phyloP scores from a whole-genome alignment of 1,140 invertebrate species.

The Scylla paramamosain region DNA sequence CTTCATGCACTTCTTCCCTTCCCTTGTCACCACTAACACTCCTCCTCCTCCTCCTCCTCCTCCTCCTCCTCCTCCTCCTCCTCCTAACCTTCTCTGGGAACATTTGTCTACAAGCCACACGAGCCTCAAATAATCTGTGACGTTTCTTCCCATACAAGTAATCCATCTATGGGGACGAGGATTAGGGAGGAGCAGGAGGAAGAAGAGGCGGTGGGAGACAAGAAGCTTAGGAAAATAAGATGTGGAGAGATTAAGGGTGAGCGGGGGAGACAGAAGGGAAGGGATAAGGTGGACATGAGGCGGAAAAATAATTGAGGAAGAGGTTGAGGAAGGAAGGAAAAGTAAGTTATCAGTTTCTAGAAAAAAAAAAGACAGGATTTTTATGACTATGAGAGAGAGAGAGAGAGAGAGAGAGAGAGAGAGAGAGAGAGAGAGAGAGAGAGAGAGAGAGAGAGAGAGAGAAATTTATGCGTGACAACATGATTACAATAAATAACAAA shows the following conservation, averaged over 20 bases:
- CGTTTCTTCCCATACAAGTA: neutral
- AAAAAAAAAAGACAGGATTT: neutral
- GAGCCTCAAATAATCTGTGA: neutral
- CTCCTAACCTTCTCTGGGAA: neutral
- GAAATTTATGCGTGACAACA: too few relatives aligned
- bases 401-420: conserved; percentile 20
- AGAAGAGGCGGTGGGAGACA: neutral
- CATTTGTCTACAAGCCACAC: conserved; percentile 22
- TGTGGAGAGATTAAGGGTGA: neutral
- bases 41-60: neutral
- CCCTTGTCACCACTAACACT: neutral
- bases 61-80: neutral
- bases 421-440: neutral
- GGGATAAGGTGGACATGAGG: neutral
- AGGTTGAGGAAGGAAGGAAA: neutral
- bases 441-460: neutral
- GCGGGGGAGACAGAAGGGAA: too few relatives aligned
- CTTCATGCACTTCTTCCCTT: too few relatives aligned
- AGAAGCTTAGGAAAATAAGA: neutral
- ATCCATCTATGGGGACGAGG: neutral
- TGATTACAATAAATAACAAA: too few relatives aligned
- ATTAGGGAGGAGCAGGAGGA: neutral
- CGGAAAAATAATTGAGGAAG: neutral
- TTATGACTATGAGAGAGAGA: neutral
- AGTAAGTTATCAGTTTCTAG: neutral